Percentiles rank a stretch among this genome's conserved stretches.
These are phyloP conservation scores for Fulica atra DNA, from an alignment of 2,113 vertebrate genomes.

Conservation along the genomic window DNA sequence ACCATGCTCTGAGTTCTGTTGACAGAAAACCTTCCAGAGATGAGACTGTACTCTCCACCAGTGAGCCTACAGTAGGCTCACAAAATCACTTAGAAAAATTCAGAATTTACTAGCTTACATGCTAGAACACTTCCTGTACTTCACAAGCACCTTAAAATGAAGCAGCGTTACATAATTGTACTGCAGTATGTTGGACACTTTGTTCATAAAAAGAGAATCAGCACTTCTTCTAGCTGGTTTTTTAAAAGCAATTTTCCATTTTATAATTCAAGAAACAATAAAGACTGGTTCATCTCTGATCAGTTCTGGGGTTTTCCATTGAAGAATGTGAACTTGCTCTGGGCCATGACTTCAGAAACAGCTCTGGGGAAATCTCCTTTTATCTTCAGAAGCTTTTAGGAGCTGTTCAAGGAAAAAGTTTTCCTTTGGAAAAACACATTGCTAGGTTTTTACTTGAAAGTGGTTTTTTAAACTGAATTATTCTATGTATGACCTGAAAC, in stretches of 20 bases:
- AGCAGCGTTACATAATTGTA: not conserved
- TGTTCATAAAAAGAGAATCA: not conserved
- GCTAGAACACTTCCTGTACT: not conserved
- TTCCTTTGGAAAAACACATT: not conserved
- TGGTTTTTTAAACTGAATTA: not conserved
- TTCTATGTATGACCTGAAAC: not conserved
- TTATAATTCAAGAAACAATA: not conserved
- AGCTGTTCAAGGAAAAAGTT: not conserved
- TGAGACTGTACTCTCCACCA: not conserved
- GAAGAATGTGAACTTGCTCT: not conserved
- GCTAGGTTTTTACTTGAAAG: not conserved
- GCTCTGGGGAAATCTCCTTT: constrained; percentile 50
- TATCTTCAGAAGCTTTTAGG: constrained; percentile 29
- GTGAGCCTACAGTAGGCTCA: not conserved
- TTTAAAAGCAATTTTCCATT: not conserved
- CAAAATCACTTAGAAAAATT: not conserved
- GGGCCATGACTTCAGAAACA: constrained; percentile 42
- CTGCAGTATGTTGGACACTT: not conserved
- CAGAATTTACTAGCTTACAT: not conserved
- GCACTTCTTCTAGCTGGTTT: not conserved
- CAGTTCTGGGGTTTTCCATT: not conserved
- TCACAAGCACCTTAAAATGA: not conserved
- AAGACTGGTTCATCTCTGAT: not conserved
- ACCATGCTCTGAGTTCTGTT: accelerated
- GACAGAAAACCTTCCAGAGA: not conserved